Percentiles rank a stretch among this genome's conserved stretches.
Conservation (phyloP, 2,888 invertebrate species). For the Trilocha varians region DNA sequence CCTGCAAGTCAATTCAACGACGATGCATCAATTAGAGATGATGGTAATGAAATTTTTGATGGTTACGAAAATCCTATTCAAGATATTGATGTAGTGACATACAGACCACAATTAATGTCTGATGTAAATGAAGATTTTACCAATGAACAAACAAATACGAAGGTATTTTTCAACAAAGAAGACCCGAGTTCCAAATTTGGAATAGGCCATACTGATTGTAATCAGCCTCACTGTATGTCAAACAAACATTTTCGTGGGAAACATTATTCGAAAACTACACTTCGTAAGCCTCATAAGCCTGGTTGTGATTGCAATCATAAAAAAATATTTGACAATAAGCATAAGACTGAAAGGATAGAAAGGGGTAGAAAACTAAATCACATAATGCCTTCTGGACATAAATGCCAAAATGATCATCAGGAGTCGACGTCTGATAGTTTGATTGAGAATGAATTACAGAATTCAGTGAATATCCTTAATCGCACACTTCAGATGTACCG, state of each 20-base stretch:
- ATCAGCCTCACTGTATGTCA: slow-evolving; percentile 16
- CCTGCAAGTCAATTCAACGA: too few relatives aligned
- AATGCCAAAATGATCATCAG: slow-evolving; percentile 12
- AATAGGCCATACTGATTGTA: slow-evolving; percentile 12
- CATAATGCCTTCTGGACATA: neutral
- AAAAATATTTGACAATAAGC: slow-evolving; percentile 4
- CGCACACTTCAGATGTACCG: slow-evolving; percentile 4
- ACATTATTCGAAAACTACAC: neutral
- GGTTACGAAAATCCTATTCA: neutral
- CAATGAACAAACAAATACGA: slow-evolving; percentile 5
- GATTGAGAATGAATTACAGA: slow-evolving; percentile 10
- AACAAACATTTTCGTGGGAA: neutral
- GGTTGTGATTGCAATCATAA: slow-evolving; percentile 18
- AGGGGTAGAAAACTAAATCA: slow-evolving; percentile 6
- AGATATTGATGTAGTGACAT: neutral
- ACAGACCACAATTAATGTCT: neutral
- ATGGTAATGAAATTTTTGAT: neutral
- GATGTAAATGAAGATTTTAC: neutral
- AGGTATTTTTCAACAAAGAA: slow-evolving; percentile 9
- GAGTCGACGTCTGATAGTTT: slow-evolving; percentile 11
- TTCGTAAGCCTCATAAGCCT: slow-evolving; percentile 5
- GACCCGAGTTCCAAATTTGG: neutral
- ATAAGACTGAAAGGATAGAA: slow-evolving; percentile 9
- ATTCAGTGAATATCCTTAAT: slow-evolving; percentile 8
- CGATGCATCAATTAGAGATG: neutral